A percentile compares a stretch with the other conserved stretches of the same genome.
These are phyloP conservation scores for Prorops nasuta DNA, from an alignment of 1,140 invertebrate genomes.

Conservation along the genomic window DNA sequence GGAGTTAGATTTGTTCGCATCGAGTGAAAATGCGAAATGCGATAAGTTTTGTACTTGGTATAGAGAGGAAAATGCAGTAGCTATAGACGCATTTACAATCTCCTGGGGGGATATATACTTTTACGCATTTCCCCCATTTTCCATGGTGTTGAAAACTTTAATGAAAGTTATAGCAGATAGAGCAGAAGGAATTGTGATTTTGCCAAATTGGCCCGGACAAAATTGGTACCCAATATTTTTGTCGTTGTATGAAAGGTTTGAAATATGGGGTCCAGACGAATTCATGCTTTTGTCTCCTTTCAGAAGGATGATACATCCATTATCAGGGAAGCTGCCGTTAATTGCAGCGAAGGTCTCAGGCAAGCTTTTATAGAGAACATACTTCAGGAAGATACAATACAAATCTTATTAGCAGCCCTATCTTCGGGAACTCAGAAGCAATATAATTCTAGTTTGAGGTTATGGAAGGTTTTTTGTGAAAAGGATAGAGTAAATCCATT, in stretches of 20 bases:
- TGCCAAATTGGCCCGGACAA: background rate
- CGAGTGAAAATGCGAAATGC: background rate
- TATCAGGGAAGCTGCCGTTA: background rate
- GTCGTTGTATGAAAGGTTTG: background rate
- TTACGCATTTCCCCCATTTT: background rate
- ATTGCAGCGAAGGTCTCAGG: slow-evolving; percentile 1
- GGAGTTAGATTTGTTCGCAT: background rate
- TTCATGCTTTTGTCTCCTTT: background rate
- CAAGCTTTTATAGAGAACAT: background rate
- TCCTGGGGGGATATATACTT: background rate
- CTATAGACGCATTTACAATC: background rate
- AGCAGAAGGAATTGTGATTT: background rate
- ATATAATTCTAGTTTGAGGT: too few relatives aligned
- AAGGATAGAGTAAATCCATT: too few relatives aligned
- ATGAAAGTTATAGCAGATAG: background rate
- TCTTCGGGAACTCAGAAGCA: too few relatives aligned
- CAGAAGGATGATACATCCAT: background rate
- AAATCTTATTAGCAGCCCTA: too few relatives aligned
- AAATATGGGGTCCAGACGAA: background rate
- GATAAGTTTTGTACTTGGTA: background rate
- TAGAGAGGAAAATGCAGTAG: background rate
- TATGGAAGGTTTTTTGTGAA: too few relatives aligned
- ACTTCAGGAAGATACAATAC: too few relatives aligned
- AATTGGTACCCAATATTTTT: background rate
- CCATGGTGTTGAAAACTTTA: background rate